These are phyloP conservation scores for Pardosa pseudoannulata DNA, from an alignment of 2,888 invertebrate species.

Conservation along the genomic window DNA sequence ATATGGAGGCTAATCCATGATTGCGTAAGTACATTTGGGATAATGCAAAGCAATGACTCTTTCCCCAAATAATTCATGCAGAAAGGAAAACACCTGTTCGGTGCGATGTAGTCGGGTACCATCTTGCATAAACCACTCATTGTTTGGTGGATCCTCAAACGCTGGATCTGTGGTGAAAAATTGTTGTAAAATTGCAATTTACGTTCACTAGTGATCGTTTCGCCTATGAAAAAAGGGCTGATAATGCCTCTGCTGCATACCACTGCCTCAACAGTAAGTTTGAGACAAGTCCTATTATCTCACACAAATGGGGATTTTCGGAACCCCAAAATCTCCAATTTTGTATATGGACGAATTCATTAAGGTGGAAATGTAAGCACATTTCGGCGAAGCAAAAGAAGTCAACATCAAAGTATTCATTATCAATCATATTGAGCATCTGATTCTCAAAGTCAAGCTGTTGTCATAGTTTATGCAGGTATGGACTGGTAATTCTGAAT, in stretches of 20 bases:
- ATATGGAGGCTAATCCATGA: neutral
- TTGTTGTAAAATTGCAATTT: neutral
- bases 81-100: conserved; percentile 17
- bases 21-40: neutral
- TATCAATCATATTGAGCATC: conserved; percentile 18
- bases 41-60: neutral
- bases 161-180: neutral
- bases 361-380: conserved; percentile 14
- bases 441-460: neutral
- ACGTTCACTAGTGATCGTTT: neutral
- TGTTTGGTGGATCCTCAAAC: conserved; percentile 3
- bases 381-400: conserved; percentile 12
- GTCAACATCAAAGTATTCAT: conserved; percentile 18
- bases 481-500: neutral
- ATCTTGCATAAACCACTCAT: conserved; percentile 17
- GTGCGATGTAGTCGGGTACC: conserved; percentile 19
- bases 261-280: neutral
- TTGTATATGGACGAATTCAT: conserved; percentile 24
- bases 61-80: conserved; percentile 7
- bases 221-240: conserved; percentile 5
- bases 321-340: conserved; percentile 20
- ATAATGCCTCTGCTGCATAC: conserved; percentile 11
- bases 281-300: conserved; percentile 7
- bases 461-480: neutral
- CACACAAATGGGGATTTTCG: conserved; percentile 12